A percentile compares a stretch with the other conserved stretches of the same genome.
phyloP scores from a whole-genome alignment of 2,888 invertebrate species.

The Lithophane semibrunnea region DNA sequence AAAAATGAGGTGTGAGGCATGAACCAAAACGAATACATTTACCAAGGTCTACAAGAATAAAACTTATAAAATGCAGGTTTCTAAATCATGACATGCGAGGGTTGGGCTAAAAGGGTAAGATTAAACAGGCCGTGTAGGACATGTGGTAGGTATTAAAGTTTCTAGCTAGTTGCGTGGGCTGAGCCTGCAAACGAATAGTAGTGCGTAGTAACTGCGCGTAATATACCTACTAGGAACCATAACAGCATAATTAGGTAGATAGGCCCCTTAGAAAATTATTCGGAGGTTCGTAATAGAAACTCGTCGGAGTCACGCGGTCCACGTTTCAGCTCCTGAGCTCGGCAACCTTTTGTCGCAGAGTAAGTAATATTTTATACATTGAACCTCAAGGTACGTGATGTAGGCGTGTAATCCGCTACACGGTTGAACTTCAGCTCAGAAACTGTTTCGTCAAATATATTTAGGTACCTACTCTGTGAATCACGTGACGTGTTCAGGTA shows the following conservation, averaged over 20 bases:
- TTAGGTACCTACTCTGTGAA: background rate
- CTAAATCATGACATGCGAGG: constrained; percentile 33
- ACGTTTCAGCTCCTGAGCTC: constrained; percentile 44
- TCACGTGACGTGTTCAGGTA: background rate
- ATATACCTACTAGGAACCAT: constrained; percentile 36
- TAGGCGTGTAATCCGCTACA: constrained; percentile 40
- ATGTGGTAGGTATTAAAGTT: constrained; percentile 18
- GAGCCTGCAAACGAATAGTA: constrained; percentile 27
- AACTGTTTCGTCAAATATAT: constrained; percentile 36
- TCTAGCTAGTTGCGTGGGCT: constrained; percentile 25
- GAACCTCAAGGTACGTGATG: constrained; percentile 53
- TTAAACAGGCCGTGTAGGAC: constrained; percentile 36
- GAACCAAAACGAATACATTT: background rate
- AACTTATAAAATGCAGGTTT: constrained; percentile 21
- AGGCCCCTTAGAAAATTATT: constrained; percentile 56
- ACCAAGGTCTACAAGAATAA: constrained; percentile 12
- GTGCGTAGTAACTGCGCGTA: constrained; percentile 32
- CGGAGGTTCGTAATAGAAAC: constrained; percentile 42
- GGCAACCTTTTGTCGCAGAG: constrained; percentile 51
- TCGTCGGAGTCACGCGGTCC: constrained; percentile 33
- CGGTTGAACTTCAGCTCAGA: constrained; percentile 13
- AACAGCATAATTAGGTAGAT: constrained; percentile 46
- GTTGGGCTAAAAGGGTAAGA: constrained; percentile 46
- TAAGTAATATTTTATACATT: constrained; percentile 63
- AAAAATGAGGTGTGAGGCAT: constrained; percentile 9